Conservation (phyloP, 2,113 vertebrate genomes). For the Rana temporaria region DNA sequence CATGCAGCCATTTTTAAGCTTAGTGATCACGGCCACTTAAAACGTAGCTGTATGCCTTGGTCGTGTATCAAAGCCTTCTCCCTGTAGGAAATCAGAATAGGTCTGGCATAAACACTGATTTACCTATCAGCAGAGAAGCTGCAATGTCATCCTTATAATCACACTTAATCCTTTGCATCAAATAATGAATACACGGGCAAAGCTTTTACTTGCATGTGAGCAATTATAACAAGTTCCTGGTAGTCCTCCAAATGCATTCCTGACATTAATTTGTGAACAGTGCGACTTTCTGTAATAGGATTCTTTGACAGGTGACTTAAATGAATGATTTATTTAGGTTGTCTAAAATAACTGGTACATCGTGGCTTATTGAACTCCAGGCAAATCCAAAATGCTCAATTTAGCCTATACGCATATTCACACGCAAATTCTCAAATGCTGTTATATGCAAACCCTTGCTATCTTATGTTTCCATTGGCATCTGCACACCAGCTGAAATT, state of each 20-base stretch:
- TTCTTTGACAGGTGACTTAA: conserved; percentile 66
- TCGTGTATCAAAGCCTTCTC: conserved; percentile 71
- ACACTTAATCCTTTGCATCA: conserved; percentile 76
- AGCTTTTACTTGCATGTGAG: conserved; percentile 73
- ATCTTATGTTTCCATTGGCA: too few species aligned
- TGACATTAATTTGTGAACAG: conserved; percentile 73
- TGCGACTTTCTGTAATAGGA: conserved; percentile 60
- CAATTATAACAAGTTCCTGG: conserved; percentile 74
- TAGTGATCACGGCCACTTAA: conserved; percentile 72
- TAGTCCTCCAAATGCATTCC: conserved; percentile 73
- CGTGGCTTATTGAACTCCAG: too few species aligned
- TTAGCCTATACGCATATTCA: too few species aligned
- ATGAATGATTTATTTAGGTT: conserved; percentile 31
- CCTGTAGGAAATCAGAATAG: conserved; percentile 68
- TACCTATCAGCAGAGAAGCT: conserved; percentile 73
- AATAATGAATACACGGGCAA: conserved; percentile 78
- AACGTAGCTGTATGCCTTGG: conserved; percentile 64
- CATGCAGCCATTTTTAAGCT: conserved; percentile 80
- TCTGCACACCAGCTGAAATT: too few species aligned
- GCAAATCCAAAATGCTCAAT: too few species aligned
- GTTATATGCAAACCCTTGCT: too few species aligned
- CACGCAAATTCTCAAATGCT: too few species aligned
- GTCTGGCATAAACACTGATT: conserved; percentile 75
- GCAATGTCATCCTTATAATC: conserved; percentile 76
- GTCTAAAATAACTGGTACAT: too few species aligned